phyloP scores from a whole-genome alignment of 2,888 invertebrate genomes.

The Athalia circularis region DNA sequence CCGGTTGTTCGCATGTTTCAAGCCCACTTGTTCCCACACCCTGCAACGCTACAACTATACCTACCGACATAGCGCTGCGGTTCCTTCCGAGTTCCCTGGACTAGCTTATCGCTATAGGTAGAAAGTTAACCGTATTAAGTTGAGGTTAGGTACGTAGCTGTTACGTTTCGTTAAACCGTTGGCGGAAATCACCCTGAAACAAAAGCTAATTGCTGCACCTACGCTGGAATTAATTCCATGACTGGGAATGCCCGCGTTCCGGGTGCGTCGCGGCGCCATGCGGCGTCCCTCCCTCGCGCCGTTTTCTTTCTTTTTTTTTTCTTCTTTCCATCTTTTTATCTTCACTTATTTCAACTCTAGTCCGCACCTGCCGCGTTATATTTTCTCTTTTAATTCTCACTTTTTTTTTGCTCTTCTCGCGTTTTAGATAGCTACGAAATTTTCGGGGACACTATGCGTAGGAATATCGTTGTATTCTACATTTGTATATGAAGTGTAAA shows the following conservation, averaged over 20 bases:
- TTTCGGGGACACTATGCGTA: no score
- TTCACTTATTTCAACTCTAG: neutral
- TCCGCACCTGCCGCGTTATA: no score
- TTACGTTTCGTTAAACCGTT: slow-evolving; percentile 24
- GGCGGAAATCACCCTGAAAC: slow-evolving; percentile 42
- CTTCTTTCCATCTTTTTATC: slow-evolving; percentile 43
- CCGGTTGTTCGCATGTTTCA: slow-evolving; percentile 68
- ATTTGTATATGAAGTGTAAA: no score
- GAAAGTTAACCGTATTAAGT: no score
- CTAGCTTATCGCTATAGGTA: no score
- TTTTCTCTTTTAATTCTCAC: no score
- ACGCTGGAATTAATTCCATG: slow-evolving; percentile 67
- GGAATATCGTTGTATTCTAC: no score
- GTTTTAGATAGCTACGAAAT: no score
- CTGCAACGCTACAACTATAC: neutral
- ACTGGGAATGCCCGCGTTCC: slow-evolving; percentile 39
- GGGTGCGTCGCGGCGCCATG: slow-evolving; percentile 46
- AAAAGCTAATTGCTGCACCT: slow-evolving; percentile 63
- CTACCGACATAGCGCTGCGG: neutral
- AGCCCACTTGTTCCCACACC: slow-evolving; percentile 64
- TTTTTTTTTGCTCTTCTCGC: no score
- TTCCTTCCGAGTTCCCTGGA: neutral
- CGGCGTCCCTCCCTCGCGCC: slow-evolving; percentile 47
- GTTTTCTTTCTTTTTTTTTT: slow-evolving; percentile 44
- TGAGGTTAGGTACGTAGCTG: neutral